Evolutionary conservation across 2,888 invertebrate species (phyloP).

Genomic region (Amphimallon solstitiale): DNA sequence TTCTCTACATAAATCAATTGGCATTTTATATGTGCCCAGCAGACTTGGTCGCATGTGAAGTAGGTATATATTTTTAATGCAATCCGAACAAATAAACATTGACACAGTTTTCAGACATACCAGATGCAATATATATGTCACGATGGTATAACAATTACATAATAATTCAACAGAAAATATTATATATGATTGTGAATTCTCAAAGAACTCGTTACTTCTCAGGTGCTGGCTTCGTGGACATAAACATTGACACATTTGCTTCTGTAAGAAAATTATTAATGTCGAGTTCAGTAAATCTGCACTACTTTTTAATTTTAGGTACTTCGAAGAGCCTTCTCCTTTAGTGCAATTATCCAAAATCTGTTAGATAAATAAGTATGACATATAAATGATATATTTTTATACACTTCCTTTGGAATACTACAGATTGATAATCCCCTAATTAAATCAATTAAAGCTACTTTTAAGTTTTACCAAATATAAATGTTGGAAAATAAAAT

Average conservation of each 20-base stretch:
- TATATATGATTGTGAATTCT: constrained; percentile 14
- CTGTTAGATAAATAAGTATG: too few species aligned
- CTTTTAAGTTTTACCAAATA: too few species aligned
- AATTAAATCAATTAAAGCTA: too few species aligned
- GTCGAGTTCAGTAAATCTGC: too few species aligned
- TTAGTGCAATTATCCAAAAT: too few species aligned
- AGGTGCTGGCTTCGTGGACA: constrained; percentile 28
- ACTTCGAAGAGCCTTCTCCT: too few species aligned
- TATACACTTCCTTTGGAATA: too few species aligned
- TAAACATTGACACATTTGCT: constrained; percentile 24
- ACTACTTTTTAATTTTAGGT: too few species aligned
- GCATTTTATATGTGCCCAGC: constrained; percentile 9
- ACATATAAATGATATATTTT: too few species aligned
- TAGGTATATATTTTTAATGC: not conserved
- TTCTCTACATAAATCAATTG: not conserved
- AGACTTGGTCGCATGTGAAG: not conserved
- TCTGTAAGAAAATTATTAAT: constrained; percentile 6
- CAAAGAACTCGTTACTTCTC: constrained; percentile 20
- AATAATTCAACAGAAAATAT: constrained; percentile 11
- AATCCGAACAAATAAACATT: too few species aligned
- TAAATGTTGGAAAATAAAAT: too few species aligned
- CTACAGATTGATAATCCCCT: too few species aligned
- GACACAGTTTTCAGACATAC: constrained; percentile 7
- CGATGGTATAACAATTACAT: constrained; percentile 30
- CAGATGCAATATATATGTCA: constrained; percentile 24